Evolutionary conservation across 1,140 invertebrate genomes (phyloP), one percentile per base, ranked within the genome.

Genomic region (Phortica variegata): DNA sequence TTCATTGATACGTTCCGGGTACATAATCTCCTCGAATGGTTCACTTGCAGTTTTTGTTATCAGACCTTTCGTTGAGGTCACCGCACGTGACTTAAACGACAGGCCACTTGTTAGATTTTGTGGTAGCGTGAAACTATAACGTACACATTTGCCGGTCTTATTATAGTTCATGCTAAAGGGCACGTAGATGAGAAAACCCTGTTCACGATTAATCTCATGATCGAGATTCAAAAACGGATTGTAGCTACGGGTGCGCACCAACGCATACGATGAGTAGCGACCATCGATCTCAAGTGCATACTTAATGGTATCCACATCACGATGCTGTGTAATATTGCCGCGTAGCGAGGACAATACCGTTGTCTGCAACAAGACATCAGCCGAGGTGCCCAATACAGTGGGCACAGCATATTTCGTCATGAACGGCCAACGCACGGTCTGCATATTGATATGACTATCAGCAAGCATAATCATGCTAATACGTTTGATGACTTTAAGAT

Each of bases 271-370:
- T 6, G 81, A 81, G 59, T 82, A 82, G 17, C 83, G 77, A 5
- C 82, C 75, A 60, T 84, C 82, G 19, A 84, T 71, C 55, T 84
- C 80, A 53, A 83, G 77, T 26, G 81, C 81, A 38, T 82, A 77
- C 54, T 77, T 78, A 34, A 58, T 75, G 2, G 68, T 50, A 19
- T 75, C 58, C 12, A 70, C 49, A 1, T 41, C 55, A 4, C 58
- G 60, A 40, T 73, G 60, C 26, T 75, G 77, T 2, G 80, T 82
- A 12, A 82, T 82, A 45, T 82, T 82, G 39, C 81, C 81, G 43
- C 81, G 75, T 52, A 82, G 68, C 5, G 81, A 82, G 36, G 80
- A 79, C 9, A 82, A 51, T 7, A 81, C 79, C 2, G 78, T 80
- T 8, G 77, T 78, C 47, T 75, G 79, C 7, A 77, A 60, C 7